Evolutionary conservation across 2,113 vertebrate species (phyloP), one percentile per base, ranked within the genome.

Genomic region (Centropus bengalensis): DNA sequence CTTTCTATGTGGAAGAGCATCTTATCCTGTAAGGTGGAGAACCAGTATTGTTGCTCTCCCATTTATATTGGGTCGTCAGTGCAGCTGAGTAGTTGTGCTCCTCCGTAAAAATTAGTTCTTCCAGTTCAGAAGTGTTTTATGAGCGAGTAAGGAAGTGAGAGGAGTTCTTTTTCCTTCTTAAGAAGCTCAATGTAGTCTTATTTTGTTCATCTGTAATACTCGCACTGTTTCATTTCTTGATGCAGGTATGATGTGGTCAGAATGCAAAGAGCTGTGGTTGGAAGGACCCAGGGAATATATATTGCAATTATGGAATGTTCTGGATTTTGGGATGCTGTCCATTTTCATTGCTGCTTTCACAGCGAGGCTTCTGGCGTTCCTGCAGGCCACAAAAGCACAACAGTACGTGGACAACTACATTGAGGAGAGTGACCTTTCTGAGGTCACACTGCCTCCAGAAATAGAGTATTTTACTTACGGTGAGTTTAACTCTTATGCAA

Each of bases 161-260:
- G 14, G 32, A 27, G 3, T 4, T 64, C 5, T 23, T 63, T 4
- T 78, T 77, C 15, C 26, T 68, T 22, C 51, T 69, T 59, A 28
- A 42, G 17, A 76, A 78, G 59, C 55, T 30, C 6, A 27, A 10
- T 24, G 9, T 36, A 3, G 40, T n/a, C 2, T 36, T 56, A 21
- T 3, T 1, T 49, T 66, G 15, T 70, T 84, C 59, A 30, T 27
- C 24, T 12, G 4, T 36, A 59, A 16, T 36, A 64, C 8, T 78
- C 78, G 47, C 9, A 4, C 38, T 64, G 16, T 76, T 66, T 19
- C 20, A 33, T 71, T 90, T 86, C 27, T 88, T 56, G 12, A 77
- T 93, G 47, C 95, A 99, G 99, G 99, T 36, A 99, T 99, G 99
- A 99, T 99, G 98, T 99, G 99, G 99, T 98, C 98, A 7, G 98